Conservation (phyloP, 1,140 invertebrate genomes). For the Drosophila micromelanica region DNA sequence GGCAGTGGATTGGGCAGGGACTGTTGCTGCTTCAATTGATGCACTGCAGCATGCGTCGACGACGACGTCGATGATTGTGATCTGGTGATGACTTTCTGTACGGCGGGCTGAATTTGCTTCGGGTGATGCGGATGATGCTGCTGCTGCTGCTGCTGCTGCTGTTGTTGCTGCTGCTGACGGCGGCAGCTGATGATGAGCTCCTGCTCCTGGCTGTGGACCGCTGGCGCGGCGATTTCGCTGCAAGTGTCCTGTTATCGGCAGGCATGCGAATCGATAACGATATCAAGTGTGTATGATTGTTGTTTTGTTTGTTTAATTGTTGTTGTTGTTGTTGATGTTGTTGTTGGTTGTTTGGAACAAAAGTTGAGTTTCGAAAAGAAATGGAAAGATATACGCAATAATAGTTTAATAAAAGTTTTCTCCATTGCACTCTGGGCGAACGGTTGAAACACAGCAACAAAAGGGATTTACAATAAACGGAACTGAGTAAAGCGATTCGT, state of each 20-base stretch:
- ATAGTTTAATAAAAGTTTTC: slow-evolving; percentile 51
- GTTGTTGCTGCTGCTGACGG: slow-evolving; percentile 54
- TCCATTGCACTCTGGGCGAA: slow-evolving; percentile 20
- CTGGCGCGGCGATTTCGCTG: slow-evolving; percentile 58
- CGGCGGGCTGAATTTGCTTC: slow-evolving; percentile 33
- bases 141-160: slow-evolving; percentile 49
- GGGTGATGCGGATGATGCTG: slow-evolving; percentile 42
- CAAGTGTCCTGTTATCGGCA: slow-evolving; percentile 64
- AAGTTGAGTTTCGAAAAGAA: slow-evolving; percentile 65
- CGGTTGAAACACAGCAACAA: slow-evolving; percentile 60
- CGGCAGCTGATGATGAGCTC: slow-evolving; percentile 73
- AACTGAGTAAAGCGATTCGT: slow-evolving; percentile 64
- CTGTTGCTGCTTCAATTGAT: slow-evolving; percentile 82
- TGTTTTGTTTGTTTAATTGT: slow-evolving; percentile 28
- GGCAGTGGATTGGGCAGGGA: slow-evolving; percentile 73
- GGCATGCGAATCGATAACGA: slow-evolving; percentile 11
- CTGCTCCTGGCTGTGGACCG: slow-evolving; percentile 65
- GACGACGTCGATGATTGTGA: slow-evolving; percentile 82
- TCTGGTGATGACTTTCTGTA: slow-evolving; percentile 78
- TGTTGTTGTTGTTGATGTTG: slow-evolving; percentile 43
- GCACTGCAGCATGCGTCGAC: slow-evolving; percentile 70
- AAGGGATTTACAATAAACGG: slow-evolving; percentile 53
- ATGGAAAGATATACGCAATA: slow-evolving; percentile 77
- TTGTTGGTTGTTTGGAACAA: slow-evolving; percentile 56
- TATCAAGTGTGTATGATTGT: slow-evolving; percentile 35